Conservation (phyloP, 1,140 invertebrate species). For the Magallana gigas region DNA sequence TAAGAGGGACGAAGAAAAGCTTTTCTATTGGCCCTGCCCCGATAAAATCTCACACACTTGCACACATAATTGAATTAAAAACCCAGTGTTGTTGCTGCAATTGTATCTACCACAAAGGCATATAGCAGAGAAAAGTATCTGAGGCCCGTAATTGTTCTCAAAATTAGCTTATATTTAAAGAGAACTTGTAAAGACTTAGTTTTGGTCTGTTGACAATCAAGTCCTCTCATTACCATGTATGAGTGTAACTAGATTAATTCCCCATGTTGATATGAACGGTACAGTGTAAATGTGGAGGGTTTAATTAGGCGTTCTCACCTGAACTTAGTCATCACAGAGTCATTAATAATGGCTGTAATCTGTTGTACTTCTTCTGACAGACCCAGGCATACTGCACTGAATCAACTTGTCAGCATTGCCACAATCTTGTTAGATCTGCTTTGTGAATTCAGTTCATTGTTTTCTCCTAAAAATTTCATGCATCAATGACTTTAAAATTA, state of each 20-base stretch:
- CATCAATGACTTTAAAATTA: constrained; percentile 27
- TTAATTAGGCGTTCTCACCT: neutral
- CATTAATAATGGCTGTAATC: neutral
- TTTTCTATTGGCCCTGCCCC: constrained; percentile 25
- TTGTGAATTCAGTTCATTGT: constrained; percentile 3
- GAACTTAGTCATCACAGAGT: neutral
- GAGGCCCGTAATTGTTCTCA: neutral
- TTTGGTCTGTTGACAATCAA: too few relatives aligned
- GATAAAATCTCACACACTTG: constrained; percentile 35
- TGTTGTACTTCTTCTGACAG: neutral
- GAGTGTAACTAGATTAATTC: too few relatives aligned
- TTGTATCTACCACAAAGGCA: neutral
- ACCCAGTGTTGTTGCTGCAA: neutral
- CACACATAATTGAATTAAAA: constrained; percentile 37
- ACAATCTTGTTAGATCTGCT: constrained; percentile 15
- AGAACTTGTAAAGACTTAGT: neutral
- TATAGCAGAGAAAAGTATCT: neutral
- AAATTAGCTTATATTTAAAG: neutral
- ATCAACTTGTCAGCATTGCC: neutral
- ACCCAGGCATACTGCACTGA: neutral
- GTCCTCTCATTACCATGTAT: too few relatives aligned
- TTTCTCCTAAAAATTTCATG: neutral
- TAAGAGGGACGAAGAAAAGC: constrained; percentile 21
- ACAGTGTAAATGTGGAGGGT: neutral
- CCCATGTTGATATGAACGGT: too few relatives aligned